Evolutionary conservation across 1,140 invertebrate genomes (phyloP).

Genomic region (Copidosoma floridanum): DNA sequence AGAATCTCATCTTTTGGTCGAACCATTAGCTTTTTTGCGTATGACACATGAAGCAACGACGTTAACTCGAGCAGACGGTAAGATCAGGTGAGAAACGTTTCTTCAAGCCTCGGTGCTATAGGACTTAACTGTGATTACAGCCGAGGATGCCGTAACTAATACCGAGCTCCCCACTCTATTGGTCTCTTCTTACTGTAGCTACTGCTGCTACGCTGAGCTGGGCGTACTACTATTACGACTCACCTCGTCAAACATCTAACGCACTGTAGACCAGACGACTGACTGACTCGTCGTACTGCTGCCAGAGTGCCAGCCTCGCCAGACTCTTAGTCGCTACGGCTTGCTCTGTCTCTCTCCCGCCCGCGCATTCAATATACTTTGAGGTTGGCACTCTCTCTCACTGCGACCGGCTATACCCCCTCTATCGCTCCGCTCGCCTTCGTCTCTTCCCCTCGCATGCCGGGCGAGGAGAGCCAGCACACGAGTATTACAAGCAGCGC

Average conservation of each 20-base stretch:
- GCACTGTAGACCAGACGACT: constrained; percentile 22
- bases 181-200: too few relatives aligned
- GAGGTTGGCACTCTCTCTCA: background rate
- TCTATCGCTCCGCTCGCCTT: background rate
- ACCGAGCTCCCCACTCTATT: constrained; percentile 53
- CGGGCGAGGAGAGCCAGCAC: background rate
- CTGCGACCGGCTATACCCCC: background rate
- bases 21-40: too few relatives aligned
- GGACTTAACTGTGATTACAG: too few relatives aligned
- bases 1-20: too few relatives aligned
- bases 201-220: too few relatives aligned
- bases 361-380: too few relatives aligned
- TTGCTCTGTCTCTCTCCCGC: constrained; percentile 23
- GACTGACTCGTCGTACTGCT: constrained; percentile 14
- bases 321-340: constrained; percentile 26
- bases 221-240: constrained; percentile 45
- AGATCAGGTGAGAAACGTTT: too few relatives aligned
- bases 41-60: too few relatives aligned
- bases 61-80: too few relatives aligned
- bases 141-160: constrained; percentile 56
- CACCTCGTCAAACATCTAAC: too few relatives aligned
- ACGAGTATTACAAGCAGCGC: constrained; percentile 21
- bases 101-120: too few relatives aligned
- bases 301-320: constrained; percentile 27
- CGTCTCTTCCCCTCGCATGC: background rate